These are phyloP conservation scores for Trypoxylus dichotomus DNA, from an alignment of 1,140 invertebrate species.

Conservation along the genomic window DNA sequence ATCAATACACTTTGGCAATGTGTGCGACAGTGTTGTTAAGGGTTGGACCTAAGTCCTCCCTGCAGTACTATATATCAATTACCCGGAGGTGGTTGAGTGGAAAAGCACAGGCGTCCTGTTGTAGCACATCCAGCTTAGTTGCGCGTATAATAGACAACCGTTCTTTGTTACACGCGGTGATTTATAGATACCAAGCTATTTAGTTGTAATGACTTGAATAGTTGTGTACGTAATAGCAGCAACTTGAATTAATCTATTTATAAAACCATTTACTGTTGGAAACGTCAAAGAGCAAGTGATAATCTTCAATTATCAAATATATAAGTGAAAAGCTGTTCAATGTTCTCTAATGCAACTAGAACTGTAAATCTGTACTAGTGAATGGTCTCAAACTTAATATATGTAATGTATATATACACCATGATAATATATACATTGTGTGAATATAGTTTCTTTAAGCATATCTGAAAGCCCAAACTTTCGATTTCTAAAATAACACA, in stretches of 20 bases:
- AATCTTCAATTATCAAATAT: too few species aligned
- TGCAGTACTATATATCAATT: constrained; percentile 30
- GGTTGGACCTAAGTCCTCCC: neutral
- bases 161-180: neutral
- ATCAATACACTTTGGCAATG: constrained; percentile 25
- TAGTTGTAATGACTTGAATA: neutral
- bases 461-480: too few species aligned
- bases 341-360: too few species aligned
- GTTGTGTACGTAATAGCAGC: neutral
- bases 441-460: too few species aligned
- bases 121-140: neutral
- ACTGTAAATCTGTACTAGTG: too few species aligned
- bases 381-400: too few species aligned
- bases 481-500: too few species aligned
- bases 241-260: neutral
- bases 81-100: neutral
- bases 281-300: too few species aligned
- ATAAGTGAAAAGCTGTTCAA: too few species aligned
- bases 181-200: neutral
- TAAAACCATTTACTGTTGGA: too few species aligned
- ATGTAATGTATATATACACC: too few species aligned
- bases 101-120: neutral
- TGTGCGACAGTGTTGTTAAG: constrained; percentile 16
- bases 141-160: neutral
- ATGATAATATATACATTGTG: too few species aligned